Conservation (phyloP, 2,888 invertebrate genomes). For the Andrena trimmerana region DNA sequence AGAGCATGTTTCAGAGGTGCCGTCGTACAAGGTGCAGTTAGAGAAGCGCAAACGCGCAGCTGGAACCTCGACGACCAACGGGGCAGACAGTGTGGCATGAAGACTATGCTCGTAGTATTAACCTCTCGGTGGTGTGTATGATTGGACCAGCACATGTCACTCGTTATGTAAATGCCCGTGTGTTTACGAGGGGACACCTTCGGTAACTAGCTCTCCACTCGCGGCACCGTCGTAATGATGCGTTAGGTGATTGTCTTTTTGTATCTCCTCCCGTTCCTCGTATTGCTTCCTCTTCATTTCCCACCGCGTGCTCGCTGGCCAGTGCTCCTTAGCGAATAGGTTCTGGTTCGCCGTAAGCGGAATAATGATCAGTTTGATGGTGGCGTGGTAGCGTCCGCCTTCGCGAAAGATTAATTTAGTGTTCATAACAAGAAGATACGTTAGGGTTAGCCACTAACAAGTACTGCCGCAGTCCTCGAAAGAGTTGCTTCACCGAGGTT, state of each 20-base stretch:
- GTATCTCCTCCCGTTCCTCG: slow-evolving; percentile 39
- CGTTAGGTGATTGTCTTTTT: slow-evolving; percentile 68
- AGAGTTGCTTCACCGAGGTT: too few species aligned
- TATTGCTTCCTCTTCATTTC: slow-evolving; percentile 27
- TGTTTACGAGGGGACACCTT: slow-evolving; percentile 83
- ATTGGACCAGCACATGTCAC: slow-evolving; percentile 83
- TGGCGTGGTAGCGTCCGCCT: slow-evolving; percentile 3
- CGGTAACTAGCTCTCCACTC: slow-evolving; percentile 77
- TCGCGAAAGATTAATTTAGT: slow-evolving; percentile 38
- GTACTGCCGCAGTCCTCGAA: not conserved
- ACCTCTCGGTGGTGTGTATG: slow-evolving; percentile 76
- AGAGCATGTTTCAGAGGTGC: not conserved
- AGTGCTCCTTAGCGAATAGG: slow-evolving; percentile 46
- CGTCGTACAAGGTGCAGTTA: not conserved
- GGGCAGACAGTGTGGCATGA: slow-evolving; percentile 55
- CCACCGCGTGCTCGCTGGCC: slow-evolving; percentile 42
- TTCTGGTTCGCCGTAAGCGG: slow-evolving; percentile 32
- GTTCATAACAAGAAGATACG: slow-evolving; percentile 3
- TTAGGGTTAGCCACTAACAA: not conserved
- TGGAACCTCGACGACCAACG: slow-evolving; percentile 42
- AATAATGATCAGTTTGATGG: slow-evolving; percentile 41
- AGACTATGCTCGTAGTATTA: slow-evolving; percentile 66
- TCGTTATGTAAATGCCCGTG: slow-evolving; percentile 83
- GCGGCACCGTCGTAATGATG: slow-evolving; percentile 70
- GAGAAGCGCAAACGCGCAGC: slow-evolving; percentile 24